A percentile compares a stretch with the other conserved stretches of the same genome.
phyloP scores from a whole-genome alignment of 2,888 invertebrate genomes.

The Trissolcus brochymenae region DNA sequence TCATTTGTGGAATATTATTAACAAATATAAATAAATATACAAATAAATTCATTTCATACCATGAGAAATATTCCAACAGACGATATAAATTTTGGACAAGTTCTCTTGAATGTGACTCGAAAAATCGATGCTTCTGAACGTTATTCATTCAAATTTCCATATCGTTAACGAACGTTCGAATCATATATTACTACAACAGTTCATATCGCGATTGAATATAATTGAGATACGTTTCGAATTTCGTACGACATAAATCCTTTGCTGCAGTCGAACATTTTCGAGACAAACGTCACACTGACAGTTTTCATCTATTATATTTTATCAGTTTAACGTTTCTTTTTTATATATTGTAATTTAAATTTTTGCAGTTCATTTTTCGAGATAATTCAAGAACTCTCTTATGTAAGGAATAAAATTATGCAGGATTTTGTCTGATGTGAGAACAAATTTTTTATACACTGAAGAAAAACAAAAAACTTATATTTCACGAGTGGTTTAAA shows the following conservation, averaged over 20 bases:
- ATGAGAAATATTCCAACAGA: neutral
- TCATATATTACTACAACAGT: conserved; percentile 29
- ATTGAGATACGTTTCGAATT: conserved; percentile 23
- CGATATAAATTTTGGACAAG: conserved; percentile 18
- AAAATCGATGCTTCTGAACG: conserved; percentile 34
- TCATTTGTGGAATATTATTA: too few relatives aligned
- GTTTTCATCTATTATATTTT: neutral
- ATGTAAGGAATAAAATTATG: too few relatives aligned
- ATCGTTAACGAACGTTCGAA: conserved; percentile 35
- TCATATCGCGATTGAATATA: conserved; percentile 40
- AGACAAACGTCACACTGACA: neutral
- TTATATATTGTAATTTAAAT: too few relatives aligned
- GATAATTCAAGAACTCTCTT: too few relatives aligned
- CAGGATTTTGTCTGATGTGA: too few relatives aligned
- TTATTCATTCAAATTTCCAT: conserved; percentile 37
- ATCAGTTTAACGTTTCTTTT: too few relatives aligned
- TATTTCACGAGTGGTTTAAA: too few relatives aligned
- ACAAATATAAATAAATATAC: too few relatives aligned
- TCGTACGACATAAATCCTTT: conserved; percentile 4
- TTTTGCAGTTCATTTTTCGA: too few relatives aligned
- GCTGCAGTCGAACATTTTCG: neutral
- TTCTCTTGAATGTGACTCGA: conserved; percentile 20
- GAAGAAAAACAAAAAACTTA: too few relatives aligned
- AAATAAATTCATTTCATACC: too few relatives aligned
- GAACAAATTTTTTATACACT: too few relatives aligned